Evolutionary conservation across 23 tunicate species (phyloP), one percentile per base, ranked within the genome.

Genomic region (Corella eumyota): DNA sequence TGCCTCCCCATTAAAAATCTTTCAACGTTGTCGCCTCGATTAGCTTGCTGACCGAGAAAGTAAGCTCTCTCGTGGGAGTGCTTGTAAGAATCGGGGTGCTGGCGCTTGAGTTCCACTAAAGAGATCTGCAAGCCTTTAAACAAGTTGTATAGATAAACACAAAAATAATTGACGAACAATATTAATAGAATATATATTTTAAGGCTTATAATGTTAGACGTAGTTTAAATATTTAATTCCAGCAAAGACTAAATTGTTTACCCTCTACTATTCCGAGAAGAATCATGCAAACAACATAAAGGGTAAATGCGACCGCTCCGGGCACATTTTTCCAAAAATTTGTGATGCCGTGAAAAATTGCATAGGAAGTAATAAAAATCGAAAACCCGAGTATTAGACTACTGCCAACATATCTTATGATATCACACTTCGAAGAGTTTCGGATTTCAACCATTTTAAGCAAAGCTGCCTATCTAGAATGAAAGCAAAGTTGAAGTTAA

Each of bases 201-300:
- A n/a, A n/a, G n/a, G n/a, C n/a, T n/a, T n/a, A n/a, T n/a, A n/a
- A n/a, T n/a, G n/a, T n/a, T n/a, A n/a, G n/a, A n/a, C n/a, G n/a
- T n/a, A n/a, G n/a, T n/a, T n/a, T n/a, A n/a, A n/a, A n/a, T n/a
- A n/a, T n/a, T n/a, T n/a, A n/a, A n/a, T n/a, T n/a, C n/a, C n/a
- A n/a, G n/a, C n/a, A n/a, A n/a, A n/a, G n/a, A n/a, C 11, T 40
- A 40, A 9, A 40, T 40, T 9, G 48, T 27, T 44, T 52, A 69
- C 87, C 87, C 70, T 79, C 87, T 27, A 79, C 87, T 3, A 79
- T 64, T n/a, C 87, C 87, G 9, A 79, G 63, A 36, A 79, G 28
- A 0, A 63, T n/a, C 30, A 79, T 53, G 46, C 73, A 75, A 30
- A 79, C 34, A 4, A 79, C 15, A 34, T 69, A 79, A 3, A 79